Evolutionary conservation across 2,113 vertebrate genomes (phyloP), one percentile per base, ranked within the genome.

Genomic region (Bubo bubo): DNA sequence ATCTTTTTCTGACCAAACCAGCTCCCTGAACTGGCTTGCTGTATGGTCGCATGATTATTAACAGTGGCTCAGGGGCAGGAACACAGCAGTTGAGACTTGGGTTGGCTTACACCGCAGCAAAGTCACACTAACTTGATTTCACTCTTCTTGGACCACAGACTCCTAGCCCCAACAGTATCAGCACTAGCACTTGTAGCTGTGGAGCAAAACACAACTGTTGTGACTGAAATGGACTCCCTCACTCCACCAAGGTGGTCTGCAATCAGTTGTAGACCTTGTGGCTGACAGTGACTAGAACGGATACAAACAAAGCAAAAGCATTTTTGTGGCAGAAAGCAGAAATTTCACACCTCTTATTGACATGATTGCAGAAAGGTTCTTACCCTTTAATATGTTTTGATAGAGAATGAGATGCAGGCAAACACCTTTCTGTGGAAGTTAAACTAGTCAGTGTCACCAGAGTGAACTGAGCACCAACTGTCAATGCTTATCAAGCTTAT

Each of bases 231-330:
- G 6, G 10, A 24, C 15, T 37, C 11, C 23, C 5, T 53, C 0
- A 0, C 27, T 43, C 41, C 53, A 35, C 45, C 56, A 55, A n/a
- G 30, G 50, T 4, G 17, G 35, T 4, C 20, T 28, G 39, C 70
- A 35, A 32, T 34, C 49, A 64, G 32, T 26, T 60, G n/a, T 4
- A 70, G 35, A 4, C 47, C 39, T 66, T 37, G 16, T 8, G 34
- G 50, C 34, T 84, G 20, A n/a, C 0, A 64, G 32, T 19, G 14
- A 23, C n/a, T 30, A 12, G 5, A 35, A 80, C 0, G 0, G 35
- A 52, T 3, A 68, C 12, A 68, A 80, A 32, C 2, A 9, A 79
- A 66, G 27, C 6, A 45, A 86, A 81, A 75, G 14, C 17, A 34
- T 39, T 74, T 79, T 32, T 64, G 6, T 35, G 21, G 62, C 47